phyloP scores from a whole-genome alignment of 2,113 vertebrate species.

The Toxostoma redivivum region DNA sequence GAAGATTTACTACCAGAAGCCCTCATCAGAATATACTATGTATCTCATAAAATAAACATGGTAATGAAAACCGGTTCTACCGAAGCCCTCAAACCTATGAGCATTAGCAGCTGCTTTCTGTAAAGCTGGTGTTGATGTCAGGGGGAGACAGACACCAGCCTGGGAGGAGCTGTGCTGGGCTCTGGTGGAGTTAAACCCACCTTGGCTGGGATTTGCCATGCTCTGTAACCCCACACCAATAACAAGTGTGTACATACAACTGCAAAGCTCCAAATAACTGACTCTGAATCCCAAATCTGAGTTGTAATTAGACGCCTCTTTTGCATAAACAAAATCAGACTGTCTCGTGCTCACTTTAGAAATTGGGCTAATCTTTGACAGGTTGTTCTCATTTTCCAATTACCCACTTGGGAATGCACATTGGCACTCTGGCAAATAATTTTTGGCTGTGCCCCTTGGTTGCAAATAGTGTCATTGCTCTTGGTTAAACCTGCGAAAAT shows the following conservation, averaged over 20 bases:
- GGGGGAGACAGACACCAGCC: neutral
- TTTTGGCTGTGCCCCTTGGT: slow-evolving; percentile 24
- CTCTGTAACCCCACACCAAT: neutral
- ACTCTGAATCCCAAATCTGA: slow-evolving; percentile 26
- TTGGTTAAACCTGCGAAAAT: slow-evolving; percentile 54
- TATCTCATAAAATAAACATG: slow-evolving; percentile 52
- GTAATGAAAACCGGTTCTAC: slow-evolving; percentile 26
- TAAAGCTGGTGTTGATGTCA: neutral
- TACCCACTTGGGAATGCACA: slow-evolving; percentile 3
- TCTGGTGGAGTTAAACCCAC: neutral
- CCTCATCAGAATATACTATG: slow-evolving; percentile 30
- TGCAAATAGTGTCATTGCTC: slow-evolving; percentile 54
- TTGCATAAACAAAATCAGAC: slow-evolving; percentile 47
- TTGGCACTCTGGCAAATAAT: slow-evolving; percentile 33
- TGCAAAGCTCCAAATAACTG: neutral
- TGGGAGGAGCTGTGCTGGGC: neutral
- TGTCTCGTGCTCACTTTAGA: slow-evolving; percentile 36
- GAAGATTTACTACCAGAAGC: slow-evolving; percentile 47
- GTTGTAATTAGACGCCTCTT: slow-evolving; percentile 3
- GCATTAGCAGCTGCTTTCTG: slow-evolving; percentile 49
- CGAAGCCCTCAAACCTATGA: neutral
- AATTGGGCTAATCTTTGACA: slow-evolving; percentile 63
- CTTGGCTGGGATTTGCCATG: neutral
- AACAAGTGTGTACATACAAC: neutral
- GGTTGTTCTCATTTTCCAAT: slow-evolving; percentile 60